Conservation (phyloP, 2,888 invertebrate species). For the Tenthredo notha region DNA sequence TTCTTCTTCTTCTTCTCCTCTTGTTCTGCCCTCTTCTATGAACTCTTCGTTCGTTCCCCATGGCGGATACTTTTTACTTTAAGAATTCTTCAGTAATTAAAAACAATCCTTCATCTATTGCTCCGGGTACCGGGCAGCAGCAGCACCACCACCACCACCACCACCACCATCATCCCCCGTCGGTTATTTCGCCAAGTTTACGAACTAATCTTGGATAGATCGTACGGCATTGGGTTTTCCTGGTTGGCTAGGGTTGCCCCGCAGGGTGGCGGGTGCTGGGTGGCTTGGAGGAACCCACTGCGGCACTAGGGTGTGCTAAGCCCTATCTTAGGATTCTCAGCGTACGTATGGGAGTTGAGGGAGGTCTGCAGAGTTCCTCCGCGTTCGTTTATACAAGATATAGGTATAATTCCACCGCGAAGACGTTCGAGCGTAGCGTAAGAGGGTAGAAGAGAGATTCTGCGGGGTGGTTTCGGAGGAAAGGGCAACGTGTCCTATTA, state of each 20-base stretch:
- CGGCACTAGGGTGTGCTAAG: conserved; percentile 48
- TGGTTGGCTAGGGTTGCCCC: conserved; percentile 11
- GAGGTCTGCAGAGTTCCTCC: background rate
- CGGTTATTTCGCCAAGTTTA: conserved; percentile 71
- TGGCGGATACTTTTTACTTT: conserved; percentile 40
- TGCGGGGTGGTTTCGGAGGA: conserved; percentile 44
- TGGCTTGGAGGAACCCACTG: conserved; percentile 32
- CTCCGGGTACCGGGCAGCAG: conserved; percentile 56
- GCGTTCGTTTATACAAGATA: conserved; percentile 53
- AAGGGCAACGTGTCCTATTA: conserved; percentile 55
- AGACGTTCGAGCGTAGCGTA: conserved; percentile 52
- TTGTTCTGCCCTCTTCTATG: background rate
- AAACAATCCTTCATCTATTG: conserved; percentile 66
- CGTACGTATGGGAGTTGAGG: conserved; percentile 49
- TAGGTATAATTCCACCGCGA: conserved; percentile 56
- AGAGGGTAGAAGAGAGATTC: conserved; percentile 46
- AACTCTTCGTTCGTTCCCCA: background rate
- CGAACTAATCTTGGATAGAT: conserved; percentile 70
- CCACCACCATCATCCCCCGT: conserved; percentile 55
- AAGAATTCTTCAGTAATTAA: conserved; percentile 65
- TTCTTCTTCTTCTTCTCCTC: background rate
- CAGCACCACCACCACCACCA: conserved; percentile 57
- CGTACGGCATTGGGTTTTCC: conserved; percentile 51
- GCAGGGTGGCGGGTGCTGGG: conserved; percentile 50
- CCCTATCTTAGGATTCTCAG: conserved; percentile 55